Base-by-base conservation (phyloP, 2,113 vertebrate genomes). In the Galbula dea region DNA sequence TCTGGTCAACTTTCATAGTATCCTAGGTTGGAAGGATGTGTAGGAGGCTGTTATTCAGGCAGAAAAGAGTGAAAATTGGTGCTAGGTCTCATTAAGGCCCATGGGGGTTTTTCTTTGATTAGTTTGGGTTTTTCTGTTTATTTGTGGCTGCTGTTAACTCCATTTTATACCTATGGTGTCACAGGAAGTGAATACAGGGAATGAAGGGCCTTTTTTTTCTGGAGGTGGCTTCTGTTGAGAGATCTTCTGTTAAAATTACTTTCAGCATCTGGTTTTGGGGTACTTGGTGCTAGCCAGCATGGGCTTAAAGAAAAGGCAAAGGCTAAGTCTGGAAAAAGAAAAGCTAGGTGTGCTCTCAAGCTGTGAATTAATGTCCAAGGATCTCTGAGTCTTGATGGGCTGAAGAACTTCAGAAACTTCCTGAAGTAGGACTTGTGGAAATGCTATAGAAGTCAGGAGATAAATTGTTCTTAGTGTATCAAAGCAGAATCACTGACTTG, bases 221-320 rank as follows among this genome's bases (percentile, higher is more conserved):
- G 45, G 49, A 52, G 32, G 1, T 57, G 51, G 46, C 17, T 73
- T 76, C 46, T 72, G 3, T 57, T 65, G 37, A 37, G 72, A 62
- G 24, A 52, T 52, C 5, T 45, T 61, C 9, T 11, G 9, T 46
- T 27, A 46, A 72, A 63, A 67, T 66, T 13, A 63, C 12, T 54
- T 36, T 7, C 11, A 37, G 7, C 26, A 13, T 18, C 46, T 63
- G 3, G 17, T 73, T 74, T n/a, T 23, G 43, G 9, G 41, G 7
- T 51, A 5, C 3, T 48, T 1, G 0, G 5, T 51, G 23, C 61
- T 83, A 20, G n/a, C 6, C 15, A 51, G 0, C 6, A 11, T 36
- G 54, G 26, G 0, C 23, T 63, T 83, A 15, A 55, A 54, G 23
- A 34, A 16, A 24, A 84, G 46, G 22, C 24, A 18, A 32, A 39